Conservation (phyloP, 2,888 invertebrate species). For the Vannuccia rotundouncinata region DNA sequence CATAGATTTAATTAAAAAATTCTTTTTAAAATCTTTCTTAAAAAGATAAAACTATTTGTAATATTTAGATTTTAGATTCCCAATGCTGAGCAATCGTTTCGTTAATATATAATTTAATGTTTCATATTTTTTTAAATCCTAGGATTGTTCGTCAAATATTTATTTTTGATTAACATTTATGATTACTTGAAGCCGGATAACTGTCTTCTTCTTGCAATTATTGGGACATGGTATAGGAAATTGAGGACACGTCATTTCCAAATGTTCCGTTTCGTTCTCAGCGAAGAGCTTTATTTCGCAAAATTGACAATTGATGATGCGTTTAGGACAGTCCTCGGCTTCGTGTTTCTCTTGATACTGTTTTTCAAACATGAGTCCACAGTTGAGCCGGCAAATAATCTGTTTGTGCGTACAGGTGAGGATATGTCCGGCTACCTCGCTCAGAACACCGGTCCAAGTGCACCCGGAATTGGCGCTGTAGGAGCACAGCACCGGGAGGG, state of each 20-base stretch:
- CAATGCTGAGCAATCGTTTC: too few relatives aligned
- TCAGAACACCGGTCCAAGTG: constrained; percentile 50
- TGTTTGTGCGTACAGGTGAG: constrained; percentile 44
- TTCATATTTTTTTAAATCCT: too few relatives aligned
- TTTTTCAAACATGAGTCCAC: constrained; percentile 45
- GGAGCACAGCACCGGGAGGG: constrained; percentile 51
- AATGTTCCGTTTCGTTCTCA: constrained; percentile 45
- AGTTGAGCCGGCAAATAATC: constrained; percentile 44
- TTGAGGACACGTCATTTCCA: constrained; percentile 44
- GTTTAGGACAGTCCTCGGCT: constrained; percentile 45
- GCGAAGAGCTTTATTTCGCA: constrained; percentile 43
- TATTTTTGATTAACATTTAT: too few relatives aligned
- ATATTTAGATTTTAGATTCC: too few relatives aligned
- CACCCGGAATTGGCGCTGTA: constrained; percentile 48
- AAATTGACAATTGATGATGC: constrained; percentile 45
- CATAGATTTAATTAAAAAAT: too few relatives aligned
- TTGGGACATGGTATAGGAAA: constrained; percentile 47
- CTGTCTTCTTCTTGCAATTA: constrained; percentile 45
- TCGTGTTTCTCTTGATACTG: constrained; percentile 43
- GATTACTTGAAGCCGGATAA: too few relatives aligned
- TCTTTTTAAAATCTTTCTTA: too few relatives aligned
- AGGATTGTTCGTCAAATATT: too few relatives aligned
- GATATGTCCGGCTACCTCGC: constrained; percentile 44
- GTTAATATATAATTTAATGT: too few relatives aligned
- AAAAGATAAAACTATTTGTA: too few relatives aligned